Conservation (phyloP, 2,888 invertebrate genomes). For the Acrocyrtus sp. region DNA sequence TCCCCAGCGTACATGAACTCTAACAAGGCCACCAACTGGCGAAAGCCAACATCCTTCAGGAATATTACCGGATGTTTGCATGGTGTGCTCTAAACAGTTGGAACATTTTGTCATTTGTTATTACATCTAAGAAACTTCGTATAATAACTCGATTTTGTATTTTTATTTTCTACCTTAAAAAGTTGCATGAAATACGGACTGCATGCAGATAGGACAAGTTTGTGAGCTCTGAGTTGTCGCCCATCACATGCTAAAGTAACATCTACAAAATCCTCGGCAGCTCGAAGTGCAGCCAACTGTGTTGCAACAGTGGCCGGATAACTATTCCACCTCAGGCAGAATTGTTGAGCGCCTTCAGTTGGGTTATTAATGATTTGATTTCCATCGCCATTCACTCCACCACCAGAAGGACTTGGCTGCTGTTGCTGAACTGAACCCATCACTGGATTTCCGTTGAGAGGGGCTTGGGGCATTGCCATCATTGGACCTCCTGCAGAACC, state of each 20-base stretch:
- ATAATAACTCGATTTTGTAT: neutral
- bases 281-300: constrained; percentile 84
- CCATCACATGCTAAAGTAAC: constrained; percentile 89
- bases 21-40: constrained; percentile 79
- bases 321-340: constrained; percentile 91
- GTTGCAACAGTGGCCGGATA: constrained; percentile 84
- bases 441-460: constrained; percentile 42
- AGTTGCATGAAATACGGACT: constrained; percentile 89
- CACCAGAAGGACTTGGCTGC: constrained; percentile 33
- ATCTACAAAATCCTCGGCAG: constrained; percentile 89
- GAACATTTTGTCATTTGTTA: neutral
- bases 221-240: constrained; percentile 84
- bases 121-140: neutral
- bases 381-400: constrained; percentile 29
- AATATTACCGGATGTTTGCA: constrained; percentile 88
- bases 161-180: constrained; percentile 78
- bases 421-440: constrained; percentile 41
- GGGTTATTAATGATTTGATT: constrained; percentile 43
- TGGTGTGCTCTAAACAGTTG: constrained; percentile 80
- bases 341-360: constrained; percentile 74
- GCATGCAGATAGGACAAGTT: constrained; percentile 83
- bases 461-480: constrained; percentile 44
- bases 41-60: constrained; percentile 83
- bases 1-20: constrained; percentile 90
- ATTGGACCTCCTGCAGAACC: constrained; percentile 38